Evolutionary conservation across 2,888 invertebrate genomes (phyloP), one percentile per base, ranked within the genome.

Genomic region (Diplolepis rosae): DNA sequence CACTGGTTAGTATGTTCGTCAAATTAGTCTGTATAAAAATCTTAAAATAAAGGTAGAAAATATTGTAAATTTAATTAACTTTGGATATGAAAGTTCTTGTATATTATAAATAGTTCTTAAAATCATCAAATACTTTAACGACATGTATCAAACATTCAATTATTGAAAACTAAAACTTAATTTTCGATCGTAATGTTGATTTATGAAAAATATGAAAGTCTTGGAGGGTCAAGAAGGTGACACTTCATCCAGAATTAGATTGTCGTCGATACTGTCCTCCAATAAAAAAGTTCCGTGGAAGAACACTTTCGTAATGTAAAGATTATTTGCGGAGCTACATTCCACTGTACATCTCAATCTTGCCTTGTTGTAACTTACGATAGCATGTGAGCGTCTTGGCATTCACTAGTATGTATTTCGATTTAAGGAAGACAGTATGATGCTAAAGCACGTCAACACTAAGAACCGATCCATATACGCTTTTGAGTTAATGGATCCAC

Each of bases 391-490:
- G 39, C 9, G n/a, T 15, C 28, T 51, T 1, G 7, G 6, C 13
- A 5, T 42, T 68, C 15, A 56, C 28, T 30, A 32, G 24, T 65
- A 45, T 18, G n/a, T 4, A 39, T 61, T 65, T 42, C 2, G 30
- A 65, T 74, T 70, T 54, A 80, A 92, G 91, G 92, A 92, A 80
- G 92, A 92, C 79, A 90, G 90, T 79, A 88, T 89, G 51, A 85
- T 90, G 71, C 85, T 92, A 71, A 89, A 90, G 69, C 90, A 90
- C 82, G 88, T 92, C 54, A 90, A 92, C 73, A 91, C 91, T 77
- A 88, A 85, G 65, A 89, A 88, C 79, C 86, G 90, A 65, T 89
- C 87, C 66, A 88, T 90, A 76, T 90, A 90, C 77, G 90, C 90
- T n/a, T 89, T 90, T 73, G 89, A 90, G 72, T 76, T 90, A 67